Evolutionary conservation across 2,888 invertebrate species (phyloP).

Genomic region (Ferrisia virgata): DNA sequence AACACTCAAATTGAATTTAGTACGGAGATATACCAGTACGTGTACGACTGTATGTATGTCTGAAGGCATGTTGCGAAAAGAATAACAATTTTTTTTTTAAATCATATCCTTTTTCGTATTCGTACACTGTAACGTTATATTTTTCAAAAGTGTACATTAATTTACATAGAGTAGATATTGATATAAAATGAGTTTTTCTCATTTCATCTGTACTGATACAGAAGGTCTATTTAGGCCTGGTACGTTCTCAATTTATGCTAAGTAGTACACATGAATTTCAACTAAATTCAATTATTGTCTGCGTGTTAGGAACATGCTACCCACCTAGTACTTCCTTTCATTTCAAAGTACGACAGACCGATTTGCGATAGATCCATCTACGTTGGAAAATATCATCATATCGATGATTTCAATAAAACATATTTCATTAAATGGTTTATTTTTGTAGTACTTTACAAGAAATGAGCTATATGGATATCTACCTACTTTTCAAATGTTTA

Average conservation of each 20-base stretch:
- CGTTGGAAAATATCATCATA: no score
- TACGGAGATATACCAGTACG: no score
- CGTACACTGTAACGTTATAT: background rate
- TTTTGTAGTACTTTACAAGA: no score
- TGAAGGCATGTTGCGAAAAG: background rate
- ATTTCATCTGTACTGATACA: background rate
- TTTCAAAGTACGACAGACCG: no score
- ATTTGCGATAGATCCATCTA: no score
- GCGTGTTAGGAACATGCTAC: background rate
- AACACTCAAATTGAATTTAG: no score
- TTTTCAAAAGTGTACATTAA: constrained; percentile 2
- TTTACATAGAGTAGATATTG: background rate
- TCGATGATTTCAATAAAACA: no score
- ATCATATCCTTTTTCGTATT: background rate
- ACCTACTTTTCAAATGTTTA: no score
- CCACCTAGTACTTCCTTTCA: no score
- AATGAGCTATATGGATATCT: no score
- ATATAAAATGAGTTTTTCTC: background rate
- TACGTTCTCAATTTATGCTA: background rate
- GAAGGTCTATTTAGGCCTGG: background rate
- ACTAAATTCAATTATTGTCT: background rate
- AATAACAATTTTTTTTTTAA: background rate
- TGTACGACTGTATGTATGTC: no score
- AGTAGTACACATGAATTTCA: background rate
- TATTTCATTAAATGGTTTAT: no score